These are phyloP conservation scores for Dendrolimus kikuchii DNA, from an alignment of 1,140 invertebrate species.

Conservation along the genomic window DNA sequence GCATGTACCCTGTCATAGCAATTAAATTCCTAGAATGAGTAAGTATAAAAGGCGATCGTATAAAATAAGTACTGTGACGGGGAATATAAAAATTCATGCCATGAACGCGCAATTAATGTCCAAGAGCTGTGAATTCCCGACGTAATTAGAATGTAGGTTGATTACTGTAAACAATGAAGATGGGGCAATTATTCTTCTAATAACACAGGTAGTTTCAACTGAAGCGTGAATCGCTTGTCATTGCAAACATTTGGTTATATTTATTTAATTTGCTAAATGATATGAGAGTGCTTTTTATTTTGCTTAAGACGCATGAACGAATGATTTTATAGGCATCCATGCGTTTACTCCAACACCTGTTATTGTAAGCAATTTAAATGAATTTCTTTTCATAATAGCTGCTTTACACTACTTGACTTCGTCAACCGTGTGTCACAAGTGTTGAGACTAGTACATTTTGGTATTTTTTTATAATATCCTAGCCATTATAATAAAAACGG, in stretches of 20 bases:
- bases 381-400: neutral
- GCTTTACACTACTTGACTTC: no score
- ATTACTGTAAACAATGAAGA: constrained; percentile 18
- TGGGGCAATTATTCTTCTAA: constrained; percentile 26
- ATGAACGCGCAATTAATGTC: constrained; percentile 12
- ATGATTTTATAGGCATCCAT: constrained; percentile 29
- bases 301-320: constrained; percentile 38
- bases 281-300: constrained; percentile 38
- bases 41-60: no score
- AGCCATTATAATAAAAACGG: neutral
- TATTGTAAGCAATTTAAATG: constrained; percentile 28
- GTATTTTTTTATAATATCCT: no score
- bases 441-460: no score
- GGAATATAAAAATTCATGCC: constrained; percentile 2
- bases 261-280: constrained; percentile 29
- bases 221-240: constrained; percentile 29
- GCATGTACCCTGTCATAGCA: no score
- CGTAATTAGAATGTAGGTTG: constrained; percentile 23
- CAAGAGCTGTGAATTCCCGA: constrained; percentile 7
- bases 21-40: no score
- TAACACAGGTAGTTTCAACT: constrained; percentile 22
- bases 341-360: constrained; percentile 25
- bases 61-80: constrained; percentile 3
- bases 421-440: no score
- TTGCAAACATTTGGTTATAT: constrained; percentile 25